Evolutionary conservation across 2,797 vertebrate genomes (phyloP), one percentile per base, ranked within the genome.

Genomic region (Coregonus sp.): DNA sequence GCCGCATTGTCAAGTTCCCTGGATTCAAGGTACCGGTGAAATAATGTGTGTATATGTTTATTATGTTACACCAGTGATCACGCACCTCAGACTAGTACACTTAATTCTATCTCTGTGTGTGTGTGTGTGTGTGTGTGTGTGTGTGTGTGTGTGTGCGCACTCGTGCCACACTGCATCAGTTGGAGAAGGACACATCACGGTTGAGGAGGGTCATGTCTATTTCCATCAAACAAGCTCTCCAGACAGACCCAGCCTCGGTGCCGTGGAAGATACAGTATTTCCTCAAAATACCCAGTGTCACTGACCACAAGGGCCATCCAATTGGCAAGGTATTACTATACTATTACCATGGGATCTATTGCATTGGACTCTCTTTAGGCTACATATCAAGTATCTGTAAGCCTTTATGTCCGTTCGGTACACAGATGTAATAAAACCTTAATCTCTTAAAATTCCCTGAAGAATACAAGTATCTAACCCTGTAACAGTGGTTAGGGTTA

Each of bases 261-360:
- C 29, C 25, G 54, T 73, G 72, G 72, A 73, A 73, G 72, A 63
- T 61, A 11, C 72, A 37, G 56, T 73, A 73, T 20, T 73, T 59
- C 33, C 31, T 73, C 18, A 61, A 56, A 25, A 56, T 73, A 20
- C 72, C 72, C 33, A 63, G 12, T 35, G 4, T 73, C 72, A 14
- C 54, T 3, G 72, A 73, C 72, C 72, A 73, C 33, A 20, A 59
- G 33, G 72, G 72, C n/a, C 72, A 73, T n/a, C 72, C 72, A 14
- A 61, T 73, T 14, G 72, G 72, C 47, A 20, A 73, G 72, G 72
- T 73, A 25, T 25, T 25, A 25, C 9, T 25, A 6, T 63, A 63
- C 20, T 63, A 63, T 63, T 25, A 25, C 59, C 20, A 9, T 63
- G 20, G 2, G 20, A 63, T n/a, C 2, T 63, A 25, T 25, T 63